Percentiles rank a stretch among this genome's conserved stretches.
Conservation (phyloP, 2,797 vertebrate species). For the Ptychadena robeensis region DNA sequence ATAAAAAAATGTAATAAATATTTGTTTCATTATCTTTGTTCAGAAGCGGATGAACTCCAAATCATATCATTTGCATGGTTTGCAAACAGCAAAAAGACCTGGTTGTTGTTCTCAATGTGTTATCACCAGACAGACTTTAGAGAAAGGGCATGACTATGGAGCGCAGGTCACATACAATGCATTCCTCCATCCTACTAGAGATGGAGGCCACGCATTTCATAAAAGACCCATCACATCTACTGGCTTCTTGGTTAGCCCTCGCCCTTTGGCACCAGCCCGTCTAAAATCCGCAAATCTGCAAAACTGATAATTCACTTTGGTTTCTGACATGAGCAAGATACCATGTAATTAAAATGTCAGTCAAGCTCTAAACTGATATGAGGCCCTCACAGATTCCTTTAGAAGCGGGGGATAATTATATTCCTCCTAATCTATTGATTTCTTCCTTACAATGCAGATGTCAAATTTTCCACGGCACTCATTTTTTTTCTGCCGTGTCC, state of each 20-base stretch:
- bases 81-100: background rate
- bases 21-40: no score
- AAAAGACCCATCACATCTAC: background rate
- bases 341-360: constrained; percentile 79
- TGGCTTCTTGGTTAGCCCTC: constrained; percentile 20
- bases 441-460: constrained; percentile 75
- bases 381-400: constrained; percentile 73
- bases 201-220: background rate
- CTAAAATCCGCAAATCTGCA: constrained; percentile 20
- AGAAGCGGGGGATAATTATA: constrained; percentile 75
- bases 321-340: constrained; percentile 66
- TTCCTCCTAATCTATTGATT: constrained; percentile 76
- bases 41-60: no score
- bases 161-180: background rate
- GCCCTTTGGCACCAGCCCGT: constrained; percentile 1
- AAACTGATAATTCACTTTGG: constrained; percentile 58
- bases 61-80: background rate
- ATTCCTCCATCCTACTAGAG: background rate
- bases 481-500: constrained; percentile 66
- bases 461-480: constrained; percentile 76
- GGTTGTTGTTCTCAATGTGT: background rate
- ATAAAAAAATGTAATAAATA: no score
- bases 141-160: background rate
- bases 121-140: background rate
- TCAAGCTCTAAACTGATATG: constrained; percentile 70